Evolutionary conservation across 2,797 vertebrate species (phyloP).

Genomic region (Ceryle rudis): DNA sequence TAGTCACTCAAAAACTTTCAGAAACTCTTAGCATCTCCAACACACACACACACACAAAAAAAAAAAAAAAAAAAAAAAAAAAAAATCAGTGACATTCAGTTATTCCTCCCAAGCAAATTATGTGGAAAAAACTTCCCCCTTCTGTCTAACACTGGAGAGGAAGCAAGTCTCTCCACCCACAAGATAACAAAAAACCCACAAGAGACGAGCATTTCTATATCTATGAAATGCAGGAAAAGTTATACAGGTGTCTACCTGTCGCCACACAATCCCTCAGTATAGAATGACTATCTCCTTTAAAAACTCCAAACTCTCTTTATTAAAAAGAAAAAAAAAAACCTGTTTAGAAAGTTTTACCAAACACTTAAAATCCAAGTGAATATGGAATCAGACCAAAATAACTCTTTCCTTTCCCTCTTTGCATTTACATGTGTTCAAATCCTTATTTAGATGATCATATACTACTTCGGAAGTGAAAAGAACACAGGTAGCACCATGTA

Average conservation of each 20-base stretch:
- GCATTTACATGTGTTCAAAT: not conserved
- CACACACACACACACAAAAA: not conserved
- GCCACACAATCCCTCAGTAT: not conserved
- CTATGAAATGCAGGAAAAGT: not conserved
- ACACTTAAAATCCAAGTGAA: not conserved
- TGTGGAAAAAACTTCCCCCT: not conserved
- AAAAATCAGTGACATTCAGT: not conserved
- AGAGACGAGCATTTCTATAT: not conserved
- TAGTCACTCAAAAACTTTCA: not conserved
- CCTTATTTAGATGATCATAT: not conserved
- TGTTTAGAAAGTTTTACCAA: not conserved
- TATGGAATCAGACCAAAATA: not conserved
- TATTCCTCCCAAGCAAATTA: not conserved
- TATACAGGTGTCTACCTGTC: not conserved
- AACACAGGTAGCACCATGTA: not conserved
- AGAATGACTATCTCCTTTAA: not conserved
- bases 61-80: no score
- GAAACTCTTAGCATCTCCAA: not conserved
- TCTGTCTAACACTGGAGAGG: not conserved
- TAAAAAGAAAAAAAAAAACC: not conserved
- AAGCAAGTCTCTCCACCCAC: not conserved
- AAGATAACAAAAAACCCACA: accelerated
- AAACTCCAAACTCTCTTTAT: not conserved
- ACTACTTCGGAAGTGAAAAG: not conserved
- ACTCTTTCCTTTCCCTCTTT: not conserved